Base-by-base conservation (phyloP, 2,113 vertebrate genomes). In the Stegostoma tigrinum region DNA sequence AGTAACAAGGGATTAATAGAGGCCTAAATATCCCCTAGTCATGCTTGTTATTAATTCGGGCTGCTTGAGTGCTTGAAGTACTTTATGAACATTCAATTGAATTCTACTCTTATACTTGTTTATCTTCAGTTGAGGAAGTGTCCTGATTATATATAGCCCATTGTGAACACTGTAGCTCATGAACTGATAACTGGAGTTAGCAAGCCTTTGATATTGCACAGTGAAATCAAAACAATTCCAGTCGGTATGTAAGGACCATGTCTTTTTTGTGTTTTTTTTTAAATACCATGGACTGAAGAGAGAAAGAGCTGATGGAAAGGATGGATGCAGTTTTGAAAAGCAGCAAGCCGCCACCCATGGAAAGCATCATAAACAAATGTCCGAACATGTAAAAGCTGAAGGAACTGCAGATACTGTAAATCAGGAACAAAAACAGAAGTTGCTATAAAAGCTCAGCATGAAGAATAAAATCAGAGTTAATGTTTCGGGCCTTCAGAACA, bases 41-140 rank as follows among this genome's bases (percentile, higher is more conserved):
- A 91, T 91, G 27, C 64, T 91, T 91, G n/a, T 91, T 91, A 55
- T n/a, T 91, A 14, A 64, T 91, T 91, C 64, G 87, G 61, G 87
- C 87, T 91, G 55, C 87, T n/a, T 64, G 87, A 64, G 87, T 91
- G 34, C 87, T 91, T 64, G 87, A 19, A 34, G 30, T 91, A 64
- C 15, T 61, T 91, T 91, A 64, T 91, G 55, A 52, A 55, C 27
- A 91, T 91, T 91, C n/a, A 91, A 64, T 91, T 91, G 55, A 91
- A 64, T 91, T 30, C 30, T 91, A 91, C 61, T 91, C 55, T n/a
- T 83, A 6, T 17, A 19, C 52, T 19, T 30, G 15, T 91, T 91
- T 91, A 91, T 91, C 87, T 64, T 61, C 5, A 61, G 55, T 27
- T 64, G 55, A 64, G n/a, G 52, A 61, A 61, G 64, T 19, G 87